phyloP scores from a whole-genome alignment of 2,113 vertebrate species.

The Sterna hirundo region DNA sequence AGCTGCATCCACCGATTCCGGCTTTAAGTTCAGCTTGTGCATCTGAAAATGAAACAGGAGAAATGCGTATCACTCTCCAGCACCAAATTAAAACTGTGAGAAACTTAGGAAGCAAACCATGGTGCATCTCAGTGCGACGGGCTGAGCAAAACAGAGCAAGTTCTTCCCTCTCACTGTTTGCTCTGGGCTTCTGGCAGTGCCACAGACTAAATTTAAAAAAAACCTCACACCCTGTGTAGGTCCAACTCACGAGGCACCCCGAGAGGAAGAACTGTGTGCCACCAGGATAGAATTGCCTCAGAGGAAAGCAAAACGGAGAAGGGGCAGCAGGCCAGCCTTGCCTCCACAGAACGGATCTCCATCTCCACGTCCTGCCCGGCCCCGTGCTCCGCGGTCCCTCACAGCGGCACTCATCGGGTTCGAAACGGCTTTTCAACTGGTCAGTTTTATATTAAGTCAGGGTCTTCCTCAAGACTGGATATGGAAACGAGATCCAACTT shows the following conservation, averaged over 20 bases:
- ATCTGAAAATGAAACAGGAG: constrained; percentile 41
- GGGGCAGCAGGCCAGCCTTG: not conserved
- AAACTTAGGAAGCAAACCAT: constrained; percentile 30
- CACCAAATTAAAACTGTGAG: not conserved
- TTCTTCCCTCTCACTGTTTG: not conserved
- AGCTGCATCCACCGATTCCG: not conserved
- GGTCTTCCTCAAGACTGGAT: not conserved
- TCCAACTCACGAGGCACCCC: constrained; percentile 43
- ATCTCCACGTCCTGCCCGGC: not conserved
- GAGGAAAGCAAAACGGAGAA: not conserved
- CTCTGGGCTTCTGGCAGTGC: not conserved
- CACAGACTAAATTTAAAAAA: not conserved
- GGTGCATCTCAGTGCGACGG: constrained; percentile 40
- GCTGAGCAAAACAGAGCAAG: constrained; percentile 29
- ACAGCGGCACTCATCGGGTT: not conserved
- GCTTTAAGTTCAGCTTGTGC: constrained; percentile 20
- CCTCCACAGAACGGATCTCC: not conserved
- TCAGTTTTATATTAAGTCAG: not conserved
- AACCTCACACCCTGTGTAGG: not conserved
- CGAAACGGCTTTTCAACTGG: not conserved
- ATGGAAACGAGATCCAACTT: not conserved
- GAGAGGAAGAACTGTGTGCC: not conserved
- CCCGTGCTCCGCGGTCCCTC: accelerated
- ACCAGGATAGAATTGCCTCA: not conserved
- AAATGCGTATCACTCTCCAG: not conserved